Evolutionary conservation across 2,113 vertebrate genomes (phyloP).

Genomic region (Pyrgilauda ruficollis): DNA sequence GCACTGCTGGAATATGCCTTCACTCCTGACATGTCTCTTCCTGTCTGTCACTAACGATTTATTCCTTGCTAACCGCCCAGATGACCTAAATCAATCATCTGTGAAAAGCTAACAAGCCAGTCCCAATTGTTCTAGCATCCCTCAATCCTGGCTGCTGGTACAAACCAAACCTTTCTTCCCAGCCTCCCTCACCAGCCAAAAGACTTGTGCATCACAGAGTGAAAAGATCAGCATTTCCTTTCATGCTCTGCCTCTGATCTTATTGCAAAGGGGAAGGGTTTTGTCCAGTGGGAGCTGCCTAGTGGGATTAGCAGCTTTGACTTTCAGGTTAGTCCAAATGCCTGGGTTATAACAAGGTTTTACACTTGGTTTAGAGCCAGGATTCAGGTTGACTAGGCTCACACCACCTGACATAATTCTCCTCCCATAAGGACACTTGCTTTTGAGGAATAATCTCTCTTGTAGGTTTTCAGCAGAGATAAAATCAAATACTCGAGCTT

Average conservation of each 20-base stretch:
- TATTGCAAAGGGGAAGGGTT: not conserved
- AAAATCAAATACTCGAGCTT: not conserved
- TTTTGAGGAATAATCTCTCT: not conserved
- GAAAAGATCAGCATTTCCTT: not conserved
- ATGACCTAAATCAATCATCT: conserved; percentile 1
- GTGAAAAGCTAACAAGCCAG: not conserved
- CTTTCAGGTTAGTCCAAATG: not conserved
- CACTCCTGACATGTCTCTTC: not conserved
- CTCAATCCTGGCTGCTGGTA: not conserved
- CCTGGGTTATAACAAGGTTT: not conserved
- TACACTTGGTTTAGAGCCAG: not conserved
- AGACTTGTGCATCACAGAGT: not conserved
- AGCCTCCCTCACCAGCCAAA: not conserved
- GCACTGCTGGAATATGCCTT: not conserved
- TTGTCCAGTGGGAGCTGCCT: not conserved
- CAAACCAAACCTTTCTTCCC: not conserved
- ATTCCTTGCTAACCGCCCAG: not conserved
- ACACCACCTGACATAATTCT: not conserved
- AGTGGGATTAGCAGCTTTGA: not conserved
- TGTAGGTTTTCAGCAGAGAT: not conserved
- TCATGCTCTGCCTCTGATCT: not conserved
- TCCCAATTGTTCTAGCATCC: not conserved
- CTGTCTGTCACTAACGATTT: conserved; percentile 5
- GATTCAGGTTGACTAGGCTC: not conserved
- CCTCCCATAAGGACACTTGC: not conserved